Conservation (phyloP, 2,888 invertebrate species). For the Odontocerum albicorne region DNA sequence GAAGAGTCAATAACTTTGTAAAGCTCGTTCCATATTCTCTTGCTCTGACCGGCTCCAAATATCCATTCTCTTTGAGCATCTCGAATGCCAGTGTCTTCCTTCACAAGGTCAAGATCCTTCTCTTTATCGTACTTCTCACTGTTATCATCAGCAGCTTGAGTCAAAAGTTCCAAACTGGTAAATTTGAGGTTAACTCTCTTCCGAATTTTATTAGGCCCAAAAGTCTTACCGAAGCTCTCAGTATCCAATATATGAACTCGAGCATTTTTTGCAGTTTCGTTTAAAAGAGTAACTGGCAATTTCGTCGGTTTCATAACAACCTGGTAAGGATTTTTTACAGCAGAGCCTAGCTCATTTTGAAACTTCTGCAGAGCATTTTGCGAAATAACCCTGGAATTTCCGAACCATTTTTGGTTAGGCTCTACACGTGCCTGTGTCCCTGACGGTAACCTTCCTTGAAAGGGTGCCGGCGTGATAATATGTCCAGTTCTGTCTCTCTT, state of each 20-base stretch:
- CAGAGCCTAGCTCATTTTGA: slow-evolving; percentile 93
- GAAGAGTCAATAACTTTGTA: slow-evolving; percentile 99
- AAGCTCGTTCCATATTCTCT: slow-evolving; percentile 97
- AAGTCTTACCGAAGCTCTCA: slow-evolving; percentile 90
- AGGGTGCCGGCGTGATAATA: slow-evolving; percentile 93
- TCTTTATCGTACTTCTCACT: slow-evolving; percentile 76
- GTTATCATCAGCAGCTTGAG: slow-evolving; percentile 70
- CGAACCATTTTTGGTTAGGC: slow-evolving; percentile 98
- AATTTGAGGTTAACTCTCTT: slow-evolving; percentile 84
- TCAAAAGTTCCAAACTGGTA: slow-evolving; percentile 76
- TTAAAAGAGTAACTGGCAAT: slow-evolving; percentile 89
- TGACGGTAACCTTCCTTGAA: slow-evolving; percentile 85
- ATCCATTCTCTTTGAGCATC: slow-evolving; percentile 89
- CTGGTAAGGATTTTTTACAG: slow-evolving; percentile 94
- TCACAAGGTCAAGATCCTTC: slow-evolving; percentile 82
- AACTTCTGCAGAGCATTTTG: slow-evolving; percentile 88
- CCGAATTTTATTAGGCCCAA: slow-evolving; percentile 91
- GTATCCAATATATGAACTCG: slow-evolving; percentile 95
- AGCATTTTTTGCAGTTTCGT: slow-evolving; percentile 87
- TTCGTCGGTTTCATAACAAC: slow-evolving; percentile 96
- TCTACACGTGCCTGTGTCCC: slow-evolving; percentile 94
- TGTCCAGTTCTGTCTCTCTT: slow-evolving; percentile 88
- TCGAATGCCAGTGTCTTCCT: slow-evolving; percentile 79
- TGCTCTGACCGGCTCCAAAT: slow-evolving; percentile 94
- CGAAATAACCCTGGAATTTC: slow-evolving; percentile 95